Base-by-base conservation (phyloP, 2,888 invertebrate species). In the Thereva nobilitata region DNA sequence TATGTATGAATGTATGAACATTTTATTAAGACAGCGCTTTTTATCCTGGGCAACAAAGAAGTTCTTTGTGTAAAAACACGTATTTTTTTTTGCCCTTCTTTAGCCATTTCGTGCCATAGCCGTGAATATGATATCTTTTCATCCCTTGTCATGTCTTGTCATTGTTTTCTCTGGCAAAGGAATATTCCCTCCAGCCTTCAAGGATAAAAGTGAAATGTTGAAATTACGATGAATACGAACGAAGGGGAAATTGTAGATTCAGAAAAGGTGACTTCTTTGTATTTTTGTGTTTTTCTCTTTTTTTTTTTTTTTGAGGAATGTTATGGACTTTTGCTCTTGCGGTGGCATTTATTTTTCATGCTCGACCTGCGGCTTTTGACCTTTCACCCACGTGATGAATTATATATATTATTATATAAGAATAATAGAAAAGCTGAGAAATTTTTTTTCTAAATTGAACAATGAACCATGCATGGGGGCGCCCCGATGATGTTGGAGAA, bases 221-320 rank as follows among this genome's bases (percentile, higher is more conserved):
- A 59, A 59, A 59, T 59, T 59, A 47, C 57, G 10, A 47, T 59
- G 57, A 59, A 59, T 59, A 59, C n/a, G 37, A 59, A 59, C 23
- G 23, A 23, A 23, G 57, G 47, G 23, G 35, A 37, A 44, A 41
- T 47, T 6, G 5, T 50, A 50, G 7, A 50, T 44, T 10, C 37
- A 10, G 37, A 8, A 23, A 23, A 47, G 57, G 10, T 47, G 57
- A 34, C 23, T 59, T 10, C 12, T 37, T 37, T 47, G n/a, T 41
- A 44, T 10, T 45, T 50, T 37, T 35, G 57, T 37, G 57, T n/a
- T 6, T n/a, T 47, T 37, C 57, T 57, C 45, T n/a, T n/a, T n/a
- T n/a, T n/a, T n/a, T n/a, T n/a, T n/a, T n/a, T 23, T 1, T 23
- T 23, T 23, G 23, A 23, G 23, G 23, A 23, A 23, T 23, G 23